Base-by-base conservation (phyloP, 2,797 vertebrate genomes). In the Halcyon chelicuti region DNA sequence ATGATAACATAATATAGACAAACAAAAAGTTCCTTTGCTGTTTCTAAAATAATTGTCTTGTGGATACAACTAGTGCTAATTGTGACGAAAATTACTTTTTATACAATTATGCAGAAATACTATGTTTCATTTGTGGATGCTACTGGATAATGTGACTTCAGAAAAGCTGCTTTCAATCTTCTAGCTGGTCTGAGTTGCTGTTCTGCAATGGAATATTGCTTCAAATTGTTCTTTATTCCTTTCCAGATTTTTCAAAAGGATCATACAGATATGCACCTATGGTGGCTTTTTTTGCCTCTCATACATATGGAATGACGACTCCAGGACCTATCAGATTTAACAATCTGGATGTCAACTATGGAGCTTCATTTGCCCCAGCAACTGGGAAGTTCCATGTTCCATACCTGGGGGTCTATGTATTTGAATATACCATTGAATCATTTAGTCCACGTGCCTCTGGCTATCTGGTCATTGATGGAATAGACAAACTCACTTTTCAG, bases 191-290 rank as follows among this genome's bases (percentile, higher is more conserved):
- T 1, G 7, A 39, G 12, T 40, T 80, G 26, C 26, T 39, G 57
- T 79, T 84, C 12, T 63, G 23, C 70, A 44, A 21, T n/a, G 33
- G 66, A 63, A 46, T 42, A 29, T 55, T 62, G 60, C 83, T 80
- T 74, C 16, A 65, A 74, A 39, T 49, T 75, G 21, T 79, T 42
- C 16, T 96, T 88, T 88, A 33, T 95, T 68, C 33, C 28, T 75
- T 83, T 93, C 66, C 97, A 98, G 98, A 98, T 97, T 98, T 98
- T 96, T 98, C 98, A n/a, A 98, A 98, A 97, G 98, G 98, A 68
- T 98, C 98, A 28, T 98, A 98, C 88, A 97, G 98, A 86, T 98
- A 98, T 3, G 98, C 98, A 55, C 98, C 98, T 0, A 98, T 98
- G 97, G 98, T 98, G 83, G 98, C 98, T 20, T 98, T 98, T 96